Evolutionary conservation across 2,113 vertebrate species (phyloP).

Genomic region (Python bivittatus): DNA sequence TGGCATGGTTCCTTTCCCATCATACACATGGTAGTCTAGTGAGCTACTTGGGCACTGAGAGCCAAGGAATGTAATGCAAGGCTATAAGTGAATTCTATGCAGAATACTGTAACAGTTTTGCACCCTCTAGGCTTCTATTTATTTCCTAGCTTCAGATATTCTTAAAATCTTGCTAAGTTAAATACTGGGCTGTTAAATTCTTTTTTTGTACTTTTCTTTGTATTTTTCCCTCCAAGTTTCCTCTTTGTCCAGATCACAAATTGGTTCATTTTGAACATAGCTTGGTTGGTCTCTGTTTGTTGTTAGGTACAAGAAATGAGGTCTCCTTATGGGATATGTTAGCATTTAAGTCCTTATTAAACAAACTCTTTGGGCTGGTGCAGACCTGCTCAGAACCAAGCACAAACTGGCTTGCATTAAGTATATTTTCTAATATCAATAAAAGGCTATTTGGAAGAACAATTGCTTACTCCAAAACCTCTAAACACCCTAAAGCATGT

Average conservation of each 20-base stretch:
- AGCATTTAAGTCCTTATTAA: not conserved
- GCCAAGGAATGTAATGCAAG: not conserved
- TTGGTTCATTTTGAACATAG: not conserved
- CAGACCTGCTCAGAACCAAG: not conserved
- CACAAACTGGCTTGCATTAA: not conserved
- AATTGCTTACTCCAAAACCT: not conserved
- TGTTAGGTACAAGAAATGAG: not conserved
- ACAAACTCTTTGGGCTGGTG: not conserved
- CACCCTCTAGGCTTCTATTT: not conserved
- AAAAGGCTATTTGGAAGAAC: not conserved
- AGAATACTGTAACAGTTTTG: not conserved
- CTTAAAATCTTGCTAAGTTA: not conserved
- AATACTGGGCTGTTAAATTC: not conserved
- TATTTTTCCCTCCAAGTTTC: not conserved
- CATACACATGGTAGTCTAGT: not conserved
- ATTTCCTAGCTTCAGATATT: not conserved
- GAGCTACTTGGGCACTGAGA: not conserved
- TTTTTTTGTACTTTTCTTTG: conserved; percentile 1
- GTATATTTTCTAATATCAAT: not conserved
- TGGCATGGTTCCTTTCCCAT: not conserved
- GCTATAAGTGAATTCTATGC: not conserved
- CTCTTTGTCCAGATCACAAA: not conserved
- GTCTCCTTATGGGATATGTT: not conserved
- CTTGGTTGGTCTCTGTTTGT: not conserved
- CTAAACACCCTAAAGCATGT: not conserved